Base-by-base conservation (phyloP, 2,797 vertebrate species). In the Gadopsis marmoratus region DNA sequence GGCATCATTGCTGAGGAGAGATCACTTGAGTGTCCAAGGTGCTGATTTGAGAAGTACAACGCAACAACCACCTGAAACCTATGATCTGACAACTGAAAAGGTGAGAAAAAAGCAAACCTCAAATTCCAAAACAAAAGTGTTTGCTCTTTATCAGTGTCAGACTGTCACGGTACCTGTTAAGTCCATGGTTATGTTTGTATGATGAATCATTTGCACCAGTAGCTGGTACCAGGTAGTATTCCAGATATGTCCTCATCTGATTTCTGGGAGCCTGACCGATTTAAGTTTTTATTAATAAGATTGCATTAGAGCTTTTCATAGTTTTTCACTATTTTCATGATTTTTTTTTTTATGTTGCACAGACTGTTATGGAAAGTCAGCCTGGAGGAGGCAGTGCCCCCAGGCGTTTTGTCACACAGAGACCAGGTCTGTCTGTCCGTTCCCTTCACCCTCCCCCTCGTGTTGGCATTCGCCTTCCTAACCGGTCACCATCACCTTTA, bases 51-150 rank as follows among this genome's bases (percentile, higher is more conserved):
- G 92, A 71, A 91, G 81, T 71, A 29, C 88, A n/a, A 26, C 91
- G 19, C 31, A 91, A 63, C 86, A 90, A 47, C 90, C 85, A 31
- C 56, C 89, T 19, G 85, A 91, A 56, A 92, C 91, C 1, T 95
- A 92, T 56, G 93, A 93, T 84, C 87, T 95, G 50, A 94, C 94
- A 7, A 79, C 89, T 64, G 86, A 93, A 71, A 92, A 90, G 89
- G 96, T 95, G 70, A 94, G 91, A 77, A 62, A 60, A 54, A 13
- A 17, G 12, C 4, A 43, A 59, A 75, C 11, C 0, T 43, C 3
- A 29, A 33, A 58, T 19, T 5, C 5, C 1, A 43, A 29, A 21
- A 53, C 17, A 26, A 12, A n/a, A 77, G 50, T 43, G 31, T 74
- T 16, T 45, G 9, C 17, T 21, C 23, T 48, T 68, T 12, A 9